Evolutionary conservation across 2,797 vertebrate species (phyloP), one percentile per base, ranked within the genome.

Genomic region (Varecia variegata): DNA sequence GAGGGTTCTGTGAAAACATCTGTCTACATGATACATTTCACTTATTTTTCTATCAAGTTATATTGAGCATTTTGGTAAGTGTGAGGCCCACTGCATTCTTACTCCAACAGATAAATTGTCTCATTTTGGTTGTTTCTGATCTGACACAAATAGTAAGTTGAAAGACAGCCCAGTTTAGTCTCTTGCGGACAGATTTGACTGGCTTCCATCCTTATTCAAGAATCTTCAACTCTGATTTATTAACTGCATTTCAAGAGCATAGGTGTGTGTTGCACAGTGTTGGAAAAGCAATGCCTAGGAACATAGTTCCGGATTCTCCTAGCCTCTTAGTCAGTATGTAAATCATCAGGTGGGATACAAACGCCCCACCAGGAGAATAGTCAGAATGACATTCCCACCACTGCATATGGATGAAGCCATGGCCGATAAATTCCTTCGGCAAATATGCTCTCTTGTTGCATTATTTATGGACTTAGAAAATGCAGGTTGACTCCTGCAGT

Each of bases 391-490:
- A 81, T 73, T 87, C 67, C 50, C 35, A 60, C 60, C 80, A 68
- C 35, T 96, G 92, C 96, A 96, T 97, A 97, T 97, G 91, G 93
- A 96, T 97, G 97, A 97, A 96, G 93, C 50, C 65, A 89, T 52
- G 94, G 94, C 93, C 0, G 20, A 97, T 96, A 96, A 96, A 96
- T 96, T 94, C 77, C 76, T 94, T 67, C 71, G 81, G 77, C 56
- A 96, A 87, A 96, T 85, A 56, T 5, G 17, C 80, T 87, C 86
- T 87, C 71, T 88, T 74, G 27, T 43, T 96, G 93, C 93, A 97
- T 97, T 97, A 97, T 98, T 98, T 97, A 97, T 96, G 94, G 96
- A 90, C 86, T 96, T 92, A 60, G 80, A 96, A 93, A 93, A 94
- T 70, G 88, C 76, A 87, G 58, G 83, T 94, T 95, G 95, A 94